These are phyloP conservation scores for Branchipolynoe longqiensis DNA, from an alignment of 2,888 invertebrate species.

Conservation along the genomic window DNA sequence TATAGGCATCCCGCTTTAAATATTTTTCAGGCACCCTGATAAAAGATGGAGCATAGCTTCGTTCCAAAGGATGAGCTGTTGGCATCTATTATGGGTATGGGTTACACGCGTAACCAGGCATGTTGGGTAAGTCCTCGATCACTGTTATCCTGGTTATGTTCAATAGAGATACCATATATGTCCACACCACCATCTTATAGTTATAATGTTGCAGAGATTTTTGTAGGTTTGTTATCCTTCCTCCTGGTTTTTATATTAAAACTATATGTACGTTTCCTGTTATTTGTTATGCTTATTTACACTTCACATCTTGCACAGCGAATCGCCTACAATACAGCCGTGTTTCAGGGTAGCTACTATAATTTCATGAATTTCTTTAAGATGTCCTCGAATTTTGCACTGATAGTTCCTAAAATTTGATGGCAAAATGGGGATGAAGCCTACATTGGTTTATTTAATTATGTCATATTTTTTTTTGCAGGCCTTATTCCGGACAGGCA, in stretches of 20 bases:
- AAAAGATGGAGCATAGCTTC: conserved; percentile 58
- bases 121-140: conserved; percentile 70
- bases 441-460: not conserved
- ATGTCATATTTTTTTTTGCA: conserved; percentile 67
- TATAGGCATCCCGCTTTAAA: too few species aligned
- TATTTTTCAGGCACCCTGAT: too few species aligned
- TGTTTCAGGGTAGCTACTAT: not conserved
- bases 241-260: too few species aligned
- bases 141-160: not conserved
- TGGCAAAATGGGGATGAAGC: not conserved
- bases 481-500: conserved; percentile 85
- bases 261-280: too few species aligned
- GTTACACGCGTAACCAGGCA: conserved; percentile 76
- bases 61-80: conserved; percentile 64
- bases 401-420: not conserved
- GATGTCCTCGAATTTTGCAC: not conserved
- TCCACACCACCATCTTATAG: not conserved
- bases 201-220: not conserved
- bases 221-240: too few species aligned
- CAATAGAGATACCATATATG: not conserved
- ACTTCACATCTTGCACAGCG: not conserved
- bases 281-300: too few species aligned
- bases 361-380: not conserved
- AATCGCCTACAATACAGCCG: not conserved
- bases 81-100: conserved; percentile 61